Percentiles rank a stretch among this genome's conserved stretches.
Evolutionary conservation across 53 echinoderm and acorn worm genomes (phyloP).

Genomic region (Arbacia lixula): DNA sequence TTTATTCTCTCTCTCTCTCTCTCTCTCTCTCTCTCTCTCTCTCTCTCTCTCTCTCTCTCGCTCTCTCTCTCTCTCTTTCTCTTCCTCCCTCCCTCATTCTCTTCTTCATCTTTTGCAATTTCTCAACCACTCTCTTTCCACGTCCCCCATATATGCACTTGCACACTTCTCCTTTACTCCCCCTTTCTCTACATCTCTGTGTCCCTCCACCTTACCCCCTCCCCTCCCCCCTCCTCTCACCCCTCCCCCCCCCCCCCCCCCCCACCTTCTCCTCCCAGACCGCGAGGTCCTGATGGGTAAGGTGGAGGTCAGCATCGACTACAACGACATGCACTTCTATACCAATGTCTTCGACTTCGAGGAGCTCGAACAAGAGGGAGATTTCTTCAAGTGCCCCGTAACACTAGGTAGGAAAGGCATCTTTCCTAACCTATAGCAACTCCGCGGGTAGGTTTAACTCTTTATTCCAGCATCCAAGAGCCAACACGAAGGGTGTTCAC

Average conservation of each 20-base stretch:
- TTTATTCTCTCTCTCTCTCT: too few relatives aligned
- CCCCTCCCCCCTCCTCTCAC: neutral
- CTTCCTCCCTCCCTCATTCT: neutral
- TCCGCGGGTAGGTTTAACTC: neutral
- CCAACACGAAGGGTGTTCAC: neutral
- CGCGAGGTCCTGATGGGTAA: constrained; percentile 57
- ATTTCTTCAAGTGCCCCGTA: constrained; percentile 85
- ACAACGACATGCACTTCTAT: constrained; percentile 67
- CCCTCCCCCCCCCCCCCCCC: neutral
- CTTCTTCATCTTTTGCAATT: neutral
- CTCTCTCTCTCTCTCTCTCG: too few relatives aligned
- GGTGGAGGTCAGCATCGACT: constrained; percentile 67
- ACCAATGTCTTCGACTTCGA: constrained; percentile 66
- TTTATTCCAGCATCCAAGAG: neutral
- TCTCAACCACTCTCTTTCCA: neutral
- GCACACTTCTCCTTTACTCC: too few relatives aligned
- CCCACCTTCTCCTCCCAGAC: constrained; percentile 14
- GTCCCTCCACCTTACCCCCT: neutral
- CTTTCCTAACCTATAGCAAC: neutral
- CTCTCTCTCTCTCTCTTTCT: neutral
- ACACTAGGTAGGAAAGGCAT: constrained; percentile 84
- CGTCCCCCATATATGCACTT: too few relatives aligned
- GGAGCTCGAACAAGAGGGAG: constrained; percentile 66
- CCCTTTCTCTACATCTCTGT: neutral
- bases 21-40: too few relatives aligned